phyloP scores from a whole-genome alignment of 2,888 invertebrate genomes.

The Adelognathus sp. region DNA sequence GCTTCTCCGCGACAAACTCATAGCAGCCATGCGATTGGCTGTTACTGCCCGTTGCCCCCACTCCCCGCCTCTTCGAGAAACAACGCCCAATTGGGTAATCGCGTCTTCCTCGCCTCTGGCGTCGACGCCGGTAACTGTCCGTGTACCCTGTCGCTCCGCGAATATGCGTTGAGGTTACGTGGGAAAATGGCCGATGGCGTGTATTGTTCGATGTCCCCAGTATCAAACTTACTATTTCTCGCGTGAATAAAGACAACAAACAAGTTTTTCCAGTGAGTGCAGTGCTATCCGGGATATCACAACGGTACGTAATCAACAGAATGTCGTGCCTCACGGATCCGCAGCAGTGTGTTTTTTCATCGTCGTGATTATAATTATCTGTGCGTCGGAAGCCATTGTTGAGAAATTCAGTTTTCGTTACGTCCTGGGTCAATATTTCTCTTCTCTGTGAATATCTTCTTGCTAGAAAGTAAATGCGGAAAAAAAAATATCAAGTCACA shows the following conservation, averaged over 20 bases:
- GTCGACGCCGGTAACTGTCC: not conserved
- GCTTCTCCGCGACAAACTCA: not conserved
- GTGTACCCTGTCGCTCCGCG: not conserved
- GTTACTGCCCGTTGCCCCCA: too few species aligned
- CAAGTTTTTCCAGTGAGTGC: not conserved
- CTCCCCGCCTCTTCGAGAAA: not conserved
- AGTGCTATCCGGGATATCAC: not conserved
- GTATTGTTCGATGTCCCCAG: slow-evolving; percentile 67
- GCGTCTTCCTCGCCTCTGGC: not conserved
- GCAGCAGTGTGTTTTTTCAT: not conserved
- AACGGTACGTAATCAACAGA: not conserved
- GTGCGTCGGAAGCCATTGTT: not conserved
- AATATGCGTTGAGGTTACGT: slow-evolving; percentile 44
- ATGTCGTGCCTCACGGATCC: not conserved
- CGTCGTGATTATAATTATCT: not conserved
- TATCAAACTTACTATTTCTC: slow-evolving; percentile 47
- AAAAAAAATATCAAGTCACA: not conserved
- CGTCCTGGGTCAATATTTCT: not conserved
- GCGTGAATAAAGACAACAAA: slow-evolving; percentile 3
- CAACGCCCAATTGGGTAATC: not conserved
- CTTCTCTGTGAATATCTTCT: not conserved
- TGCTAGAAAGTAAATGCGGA: not conserved
- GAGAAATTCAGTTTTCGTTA: not conserved
- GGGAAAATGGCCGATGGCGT: slow-evolving; percentile 78
- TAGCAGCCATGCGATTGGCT: not conserved